Conservation (phyloP, 2,888 invertebrate genomes). For the Pterostichus madidus region DNA sequence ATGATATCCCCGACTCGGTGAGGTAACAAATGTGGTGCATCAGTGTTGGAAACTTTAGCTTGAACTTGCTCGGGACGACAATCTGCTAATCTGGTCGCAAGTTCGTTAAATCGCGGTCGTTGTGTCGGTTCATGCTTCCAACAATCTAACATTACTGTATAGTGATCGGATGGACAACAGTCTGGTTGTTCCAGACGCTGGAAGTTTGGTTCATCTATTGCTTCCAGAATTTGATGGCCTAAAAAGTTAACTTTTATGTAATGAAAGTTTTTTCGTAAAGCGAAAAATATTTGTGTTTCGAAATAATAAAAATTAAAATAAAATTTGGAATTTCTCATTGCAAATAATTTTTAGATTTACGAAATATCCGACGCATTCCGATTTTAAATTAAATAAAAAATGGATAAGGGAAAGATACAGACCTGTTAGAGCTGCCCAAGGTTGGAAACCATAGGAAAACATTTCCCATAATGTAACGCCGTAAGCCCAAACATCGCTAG, state of each 20-base stretch:
- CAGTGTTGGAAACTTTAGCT: constrained; percentile 81
- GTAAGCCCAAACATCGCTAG: constrained; percentile 99
- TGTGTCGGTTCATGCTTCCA: constrained; percentile 96
- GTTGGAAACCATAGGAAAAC: constrained; percentile 99
- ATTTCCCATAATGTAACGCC: constrained; percentile 99
- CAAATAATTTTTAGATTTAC: too few relatives aligned
- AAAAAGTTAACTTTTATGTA: background rate
- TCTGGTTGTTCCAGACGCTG: constrained; percentile 96
- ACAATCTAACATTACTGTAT: constrained; percentile 94
- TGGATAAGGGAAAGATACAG: background rate
- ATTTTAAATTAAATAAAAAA: background rate
- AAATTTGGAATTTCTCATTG: too few relatives aligned
- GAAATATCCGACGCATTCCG: too few relatives aligned
- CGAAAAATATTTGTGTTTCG: too few relatives aligned
- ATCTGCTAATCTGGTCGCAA: constrained; percentile 88
- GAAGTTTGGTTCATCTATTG: constrained; percentile 95
- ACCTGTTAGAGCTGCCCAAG: constrained; percentile 97
- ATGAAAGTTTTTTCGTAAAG: too few relatives aligned
- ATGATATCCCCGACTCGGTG: constrained; percentile 95
- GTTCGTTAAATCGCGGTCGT: constrained; percentile 93
- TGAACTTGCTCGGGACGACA: constrained; percentile 96
- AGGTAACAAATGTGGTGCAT: constrained; percentile 84
- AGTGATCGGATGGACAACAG: constrained; percentile 96
- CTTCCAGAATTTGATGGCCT: constrained; percentile 93
- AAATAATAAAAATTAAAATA: too few relatives aligned